Evolutionary conservation across 1,140 invertebrate genomes (phyloP).

Genomic region (Musca domestica): DNA sequence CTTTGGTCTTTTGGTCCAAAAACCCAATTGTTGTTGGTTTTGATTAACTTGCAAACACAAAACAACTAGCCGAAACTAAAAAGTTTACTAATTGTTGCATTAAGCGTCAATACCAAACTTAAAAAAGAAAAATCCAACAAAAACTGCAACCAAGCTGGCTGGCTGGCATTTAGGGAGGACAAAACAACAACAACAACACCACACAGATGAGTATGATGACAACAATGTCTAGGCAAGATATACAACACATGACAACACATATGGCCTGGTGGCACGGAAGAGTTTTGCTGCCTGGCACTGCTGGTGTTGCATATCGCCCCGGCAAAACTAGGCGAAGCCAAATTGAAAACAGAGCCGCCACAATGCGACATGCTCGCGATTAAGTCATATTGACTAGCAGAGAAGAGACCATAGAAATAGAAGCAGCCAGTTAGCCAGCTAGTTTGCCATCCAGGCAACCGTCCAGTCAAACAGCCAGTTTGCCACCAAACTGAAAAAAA

Average conservation of each 20-base stretch:
- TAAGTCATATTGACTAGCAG: constrained; percentile 13
- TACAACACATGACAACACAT: neutral
- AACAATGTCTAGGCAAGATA: neutral
- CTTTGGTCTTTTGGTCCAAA: too few relatives aligned
- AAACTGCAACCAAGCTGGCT: neutral
- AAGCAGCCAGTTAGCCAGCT: neutral
- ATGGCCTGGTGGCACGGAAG: neutral
- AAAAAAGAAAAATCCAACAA: neutral
- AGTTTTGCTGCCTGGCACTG: neutral
- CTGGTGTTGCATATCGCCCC: neutral
- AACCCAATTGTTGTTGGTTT: too few relatives aligned
- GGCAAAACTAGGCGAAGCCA: constrained; percentile 1
- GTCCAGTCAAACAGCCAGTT: neutral
- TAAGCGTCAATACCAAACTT: constrained; percentile 2
- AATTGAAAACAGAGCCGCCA: constrained; percentile 9
- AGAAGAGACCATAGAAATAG: neutral
- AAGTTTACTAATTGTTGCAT: constrained; percentile 17
- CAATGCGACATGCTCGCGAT: constrained; percentile 4
- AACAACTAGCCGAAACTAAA: neutral
- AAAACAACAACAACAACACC: neutral
- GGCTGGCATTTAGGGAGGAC: neutral
- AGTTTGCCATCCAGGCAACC: neutral
- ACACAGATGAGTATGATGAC: neutral
- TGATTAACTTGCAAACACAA: neutral
- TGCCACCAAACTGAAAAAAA: neutral